Percentiles rank a stretch among this genome's conserved stretches.
Conservation (phyloP, 2,113 vertebrate genomes). For the Stigmatopora argus region DNA sequence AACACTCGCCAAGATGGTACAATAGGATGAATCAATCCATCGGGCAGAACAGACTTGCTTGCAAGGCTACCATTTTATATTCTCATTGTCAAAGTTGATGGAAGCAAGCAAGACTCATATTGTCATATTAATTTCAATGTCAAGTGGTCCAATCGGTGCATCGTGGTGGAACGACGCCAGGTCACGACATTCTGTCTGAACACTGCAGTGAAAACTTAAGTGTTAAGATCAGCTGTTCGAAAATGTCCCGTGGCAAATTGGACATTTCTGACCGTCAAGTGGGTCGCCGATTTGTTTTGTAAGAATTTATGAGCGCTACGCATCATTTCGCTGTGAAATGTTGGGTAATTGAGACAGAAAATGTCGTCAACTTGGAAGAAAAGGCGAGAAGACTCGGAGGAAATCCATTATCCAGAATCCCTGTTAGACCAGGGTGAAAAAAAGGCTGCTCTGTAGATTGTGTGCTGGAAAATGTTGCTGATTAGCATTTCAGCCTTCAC, state of each 20-base stretch:
- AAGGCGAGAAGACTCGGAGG: neutral
- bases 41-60: too few species aligned
- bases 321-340: too few species aligned
- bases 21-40: too few species aligned
- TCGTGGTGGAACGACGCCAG: neutral
- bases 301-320: too few species aligned
- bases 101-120: neutral
- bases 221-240: neutral
- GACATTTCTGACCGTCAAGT: neutral
- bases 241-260: neutral
- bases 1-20: too few species aligned
- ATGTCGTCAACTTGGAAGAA: neutral
- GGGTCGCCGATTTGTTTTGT: too few species aligned
- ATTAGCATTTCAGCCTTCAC: slow-evolving; percentile 59
- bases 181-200: neutral
- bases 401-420: neutral
- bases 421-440: neutral
- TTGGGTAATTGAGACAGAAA: too few species aligned
- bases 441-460: slow-evolving; percentile 28
- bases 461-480: slow-evolving; percentile 34
- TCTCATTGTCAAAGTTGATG: neutral
- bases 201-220: neutral
- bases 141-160: neutral
- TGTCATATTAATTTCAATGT: neutral
- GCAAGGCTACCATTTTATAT: neutral